Evolutionary conservation across 2,797 vertebrate species (phyloP), one percentile per base, ranked within the genome.

Genomic region (Halcyon badia): DNA sequence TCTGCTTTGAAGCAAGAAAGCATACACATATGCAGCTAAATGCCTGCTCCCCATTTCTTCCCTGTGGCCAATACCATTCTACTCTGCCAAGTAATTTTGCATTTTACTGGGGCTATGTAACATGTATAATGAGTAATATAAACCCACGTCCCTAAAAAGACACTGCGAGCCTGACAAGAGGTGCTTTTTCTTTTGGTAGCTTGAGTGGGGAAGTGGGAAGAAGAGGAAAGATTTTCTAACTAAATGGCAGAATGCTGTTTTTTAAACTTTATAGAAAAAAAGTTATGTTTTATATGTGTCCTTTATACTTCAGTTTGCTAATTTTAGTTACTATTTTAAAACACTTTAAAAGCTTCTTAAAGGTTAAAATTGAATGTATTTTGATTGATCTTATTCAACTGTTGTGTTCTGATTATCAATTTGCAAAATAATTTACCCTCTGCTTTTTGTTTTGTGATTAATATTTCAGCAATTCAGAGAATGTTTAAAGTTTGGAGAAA

Each of bases 91-190:
- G 35, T 39, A n/a, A 61, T 49, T 78, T 57, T 87, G 54, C 15
- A 54, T 25, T 79, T 94, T 84, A 44, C 25, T 51, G 20, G 6
- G 33, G 13, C 42, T 65, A 39, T 20, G 26, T 37, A 73, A 54
- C 24, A 24, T 14, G 30, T 28, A 69, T 19, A 83, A 41, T 51
- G 39, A 84, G 7, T 26, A 83, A 70, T 14, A 70, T 2, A 75
- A 88, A 57, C 0, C 4, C 15, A 28, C 37, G 26, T 26, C 57
- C 37, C 75, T 72, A 54, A 84, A 71, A 80, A 57, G 31, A 51
- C 20, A 88, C 10, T 0, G 2, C 1, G 1, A 64, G 5, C 42
- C 31, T 48, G 31, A 49, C 0, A 0, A 10, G 7, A 68, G 5
- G 20, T 12, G 3, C 3, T 31, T 46, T 57, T 68, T 64, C 2